Evolutionary conservation across 2,797 vertebrate genomes (phyloP).

Genomic region (Rhincodon typus): DNA sequence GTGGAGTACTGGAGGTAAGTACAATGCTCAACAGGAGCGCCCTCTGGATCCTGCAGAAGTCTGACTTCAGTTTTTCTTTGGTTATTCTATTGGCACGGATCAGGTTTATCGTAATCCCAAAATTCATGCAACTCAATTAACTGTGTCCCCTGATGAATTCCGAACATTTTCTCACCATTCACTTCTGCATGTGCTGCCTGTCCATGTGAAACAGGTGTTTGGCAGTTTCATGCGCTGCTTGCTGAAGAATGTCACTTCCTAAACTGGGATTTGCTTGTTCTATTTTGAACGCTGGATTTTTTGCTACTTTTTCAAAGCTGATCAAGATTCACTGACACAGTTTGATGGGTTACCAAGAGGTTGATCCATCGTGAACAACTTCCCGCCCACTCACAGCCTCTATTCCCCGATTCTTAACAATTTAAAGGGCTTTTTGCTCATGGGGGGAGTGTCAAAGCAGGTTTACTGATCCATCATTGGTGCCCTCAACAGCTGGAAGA

Average conservation of each 20-base stretch:
- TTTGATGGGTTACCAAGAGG: neutral
- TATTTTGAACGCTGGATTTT: neutral
- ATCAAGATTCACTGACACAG: too few species aligned
- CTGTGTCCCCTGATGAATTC: neutral
- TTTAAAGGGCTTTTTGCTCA: neutral
- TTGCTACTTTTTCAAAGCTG: neutral
- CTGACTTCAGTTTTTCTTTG: neutral
- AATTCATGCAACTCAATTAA: neutral
- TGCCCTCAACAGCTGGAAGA: neutral
- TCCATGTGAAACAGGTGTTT: neutral
- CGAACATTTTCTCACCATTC: neutral
- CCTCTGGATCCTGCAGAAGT: neutral
- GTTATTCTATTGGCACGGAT: neutral
- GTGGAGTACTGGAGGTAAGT: neutral
- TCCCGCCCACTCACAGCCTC: neutral
- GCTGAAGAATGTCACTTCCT: neutral
- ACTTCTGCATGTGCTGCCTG: neutral
- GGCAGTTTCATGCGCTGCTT: neutral
- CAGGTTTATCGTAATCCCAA: neutral
- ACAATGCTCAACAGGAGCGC: neutral
- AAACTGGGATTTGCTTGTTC: neutral
- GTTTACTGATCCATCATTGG: neutral
- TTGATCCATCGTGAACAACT: neutral
- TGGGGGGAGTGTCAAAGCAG: neutral
- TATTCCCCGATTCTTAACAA: neutral